A percentile compares a stretch with the other conserved stretches of the same genome.
Conservation (phyloP, 2,888 invertebrate genomes). For the Trachelus iudaicus region DNA sequence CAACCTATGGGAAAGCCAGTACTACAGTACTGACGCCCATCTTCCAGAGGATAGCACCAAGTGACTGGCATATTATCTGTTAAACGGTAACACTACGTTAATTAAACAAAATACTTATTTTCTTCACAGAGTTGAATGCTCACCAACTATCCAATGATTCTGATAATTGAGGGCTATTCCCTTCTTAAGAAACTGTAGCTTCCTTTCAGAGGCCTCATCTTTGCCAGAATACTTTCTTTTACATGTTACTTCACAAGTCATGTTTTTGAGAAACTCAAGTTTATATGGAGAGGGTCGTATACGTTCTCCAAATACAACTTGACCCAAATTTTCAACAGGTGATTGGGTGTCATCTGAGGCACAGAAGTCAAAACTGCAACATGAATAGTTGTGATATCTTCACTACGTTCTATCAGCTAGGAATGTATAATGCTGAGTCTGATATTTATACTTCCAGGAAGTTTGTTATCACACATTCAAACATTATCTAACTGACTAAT, state of each 20-base stretch:
- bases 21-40: conserved; percentile 84
- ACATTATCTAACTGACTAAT: not conserved
- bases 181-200: conserved; percentile 85
- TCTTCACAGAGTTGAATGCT: conserved; percentile 33
- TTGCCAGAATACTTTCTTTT: conserved; percentile 81
- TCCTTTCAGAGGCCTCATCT: conserved; percentile 73
- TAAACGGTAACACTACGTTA: not conserved
- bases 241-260: conserved; percentile 73
- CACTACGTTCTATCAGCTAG: not conserved
- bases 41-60: conserved; percentile 88
- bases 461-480: not conserved
- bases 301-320: conserved; percentile 99
- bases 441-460: not conserved
- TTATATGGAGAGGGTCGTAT: conserved; percentile 94
- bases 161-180: conserved; percentile 96
- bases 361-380: conserved; percentile 92
- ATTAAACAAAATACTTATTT: not conserved
- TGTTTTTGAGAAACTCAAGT: conserved; percentile 80
- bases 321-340: conserved; percentile 97
- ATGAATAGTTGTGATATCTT: conserved; percentile 5
- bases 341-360: conserved; percentile 76
- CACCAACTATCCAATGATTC: conserved; percentile 94
- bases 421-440: not conserved
- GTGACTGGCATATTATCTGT: conserved; percentile 99
- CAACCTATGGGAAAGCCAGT: conserved; percentile 99